Evolutionary conservation across 2,888 invertebrate genomes (phyloP).

Genomic region (Digitonthophagus gazella): DNA sequence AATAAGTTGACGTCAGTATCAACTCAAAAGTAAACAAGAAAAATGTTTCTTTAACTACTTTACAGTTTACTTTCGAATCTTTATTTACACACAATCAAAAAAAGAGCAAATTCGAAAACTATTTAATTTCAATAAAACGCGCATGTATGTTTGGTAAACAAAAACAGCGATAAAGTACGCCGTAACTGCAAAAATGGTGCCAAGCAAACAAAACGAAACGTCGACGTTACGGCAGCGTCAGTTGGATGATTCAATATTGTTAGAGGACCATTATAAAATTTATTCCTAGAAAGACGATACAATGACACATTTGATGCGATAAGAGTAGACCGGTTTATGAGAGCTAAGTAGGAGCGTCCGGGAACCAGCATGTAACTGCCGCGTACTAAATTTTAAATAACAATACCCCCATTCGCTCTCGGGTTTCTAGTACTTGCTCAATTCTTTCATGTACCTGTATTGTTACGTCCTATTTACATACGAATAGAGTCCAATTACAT

Average conservation of each 20-base stretch:
- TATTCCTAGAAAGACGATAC: background rate
- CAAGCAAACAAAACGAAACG: background rate
- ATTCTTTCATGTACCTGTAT: constrained; percentile 16
- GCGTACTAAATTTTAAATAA: constrained; percentile 5
- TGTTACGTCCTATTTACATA: constrained; percentile 3
- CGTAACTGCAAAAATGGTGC: background rate
- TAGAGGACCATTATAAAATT: background rate
- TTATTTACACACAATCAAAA: background rate
- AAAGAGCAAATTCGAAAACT: background rate
- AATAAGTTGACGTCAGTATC: too few relatives aligned
- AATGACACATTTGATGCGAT: background rate
- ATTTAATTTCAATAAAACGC: background rate
- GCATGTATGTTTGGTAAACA: background rate
- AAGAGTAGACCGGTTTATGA: background rate
- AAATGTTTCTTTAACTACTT: too few relatives aligned
- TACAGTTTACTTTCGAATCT: too few relatives aligned
- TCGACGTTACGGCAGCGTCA: background rate
- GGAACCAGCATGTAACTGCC: background rate
- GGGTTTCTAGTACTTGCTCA: constrained; percentile 11
- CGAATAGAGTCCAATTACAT: constrained; percentile 12
- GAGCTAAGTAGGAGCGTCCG: background rate
- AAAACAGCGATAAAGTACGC: background rate
- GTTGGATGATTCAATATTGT: background rate
- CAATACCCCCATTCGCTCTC: constrained; percentile 11
- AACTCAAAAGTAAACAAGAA: too few relatives aligned